Base-by-base conservation (phyloP, 2,113 vertebrate species). In the Strigops habroptila region DNA sequence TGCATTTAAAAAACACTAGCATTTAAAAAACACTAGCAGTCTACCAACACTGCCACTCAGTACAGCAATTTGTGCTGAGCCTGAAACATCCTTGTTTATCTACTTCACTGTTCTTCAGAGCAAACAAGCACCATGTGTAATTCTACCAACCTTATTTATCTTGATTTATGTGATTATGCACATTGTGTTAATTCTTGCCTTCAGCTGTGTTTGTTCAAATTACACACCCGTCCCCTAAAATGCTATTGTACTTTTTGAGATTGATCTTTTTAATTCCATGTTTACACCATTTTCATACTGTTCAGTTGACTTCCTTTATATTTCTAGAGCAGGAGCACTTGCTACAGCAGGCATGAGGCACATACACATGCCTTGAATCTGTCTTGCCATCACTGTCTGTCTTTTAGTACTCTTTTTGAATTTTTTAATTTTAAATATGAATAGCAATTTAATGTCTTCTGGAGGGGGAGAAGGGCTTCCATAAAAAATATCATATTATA, bases 401-500 rank as follows among this genome's bases (percentile, higher is more conserved):
- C 91, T 94, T 96, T 96, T 92, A 89, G 94, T 96, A 88, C 64
- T 88, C 93, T 88, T 79, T 78, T 96, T 95, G 96, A 91, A 89
- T 95, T 97, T 97, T 96, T 97, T 95, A 90, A 91, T 96, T 94
- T 96, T 86, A 96, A 97, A 95, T 97, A 96, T 90, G 97, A 97
- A 97, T 97, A 95, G 96, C 95, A 97, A 96, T 97, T 96, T 95
- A 97, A 97, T 95, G 90, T 81, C 60, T 94, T 96, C 95, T 96
- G 78, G 83, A 93, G n/a, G 77, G 77, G 48, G n/a, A 93, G 80
- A 86, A 93, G 62, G 52, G 37, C 44, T 95, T 97, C 92, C 91
- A 94, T 93, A 88, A 94, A 92, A 96, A 94, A 88, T 93, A 78
- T 82, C 83, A 57, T 86, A 91, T 93, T 87, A 88, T 92, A 94